A percentile compares a stretch with the other conserved stretches of the same genome.
Conservation (phyloP, 2,888 invertebrate species). For the Agrotis clavis region DNA sequence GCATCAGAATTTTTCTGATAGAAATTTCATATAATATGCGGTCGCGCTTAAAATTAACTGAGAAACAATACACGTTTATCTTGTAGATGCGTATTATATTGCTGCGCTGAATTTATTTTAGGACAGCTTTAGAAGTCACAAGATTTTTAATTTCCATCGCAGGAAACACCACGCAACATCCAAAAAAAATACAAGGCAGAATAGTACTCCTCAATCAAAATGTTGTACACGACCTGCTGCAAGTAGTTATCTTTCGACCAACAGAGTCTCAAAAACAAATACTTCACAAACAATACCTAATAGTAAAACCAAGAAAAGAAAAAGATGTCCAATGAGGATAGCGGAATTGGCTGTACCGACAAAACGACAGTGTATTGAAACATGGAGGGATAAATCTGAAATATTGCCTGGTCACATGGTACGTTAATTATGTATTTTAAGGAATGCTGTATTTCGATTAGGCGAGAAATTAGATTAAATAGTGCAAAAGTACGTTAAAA, state of each 20-base stretch:
- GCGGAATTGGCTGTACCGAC: slow-evolving; percentile 82
- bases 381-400: slow-evolving; percentile 79
- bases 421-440: slow-evolving; percentile 8
- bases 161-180: slow-evolving; percentile 21
- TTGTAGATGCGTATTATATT: neutral
- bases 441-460: neutral
- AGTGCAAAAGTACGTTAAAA: neutral
- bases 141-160: slow-evolving; percentile 9
- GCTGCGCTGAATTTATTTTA: neutral
- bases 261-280: slow-evolving; percentile 2
- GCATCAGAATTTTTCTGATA: too few relatives aligned
- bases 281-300: neutral
- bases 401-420: slow-evolving; percentile 83
- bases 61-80: neutral
- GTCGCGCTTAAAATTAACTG: neutral
- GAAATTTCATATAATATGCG: too few relatives aligned
- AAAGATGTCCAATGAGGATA: slow-evolving; percentile 79
- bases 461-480: too few relatives aligned
- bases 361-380: slow-evolving; percentile 84
- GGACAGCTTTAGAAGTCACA: neutral
- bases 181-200: slow-evolving; percentile 8
- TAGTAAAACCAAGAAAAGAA: slow-evolving; percentile 39
- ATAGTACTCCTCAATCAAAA: neutral
- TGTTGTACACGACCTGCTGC: slow-evolving; percentile 2
- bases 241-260: slow-evolving; percentile 2